These are phyloP conservation scores for Tenthredo mesomela DNA, from an alignment of 2,888 invertebrate genomes.

Conservation along the genomic window DNA sequence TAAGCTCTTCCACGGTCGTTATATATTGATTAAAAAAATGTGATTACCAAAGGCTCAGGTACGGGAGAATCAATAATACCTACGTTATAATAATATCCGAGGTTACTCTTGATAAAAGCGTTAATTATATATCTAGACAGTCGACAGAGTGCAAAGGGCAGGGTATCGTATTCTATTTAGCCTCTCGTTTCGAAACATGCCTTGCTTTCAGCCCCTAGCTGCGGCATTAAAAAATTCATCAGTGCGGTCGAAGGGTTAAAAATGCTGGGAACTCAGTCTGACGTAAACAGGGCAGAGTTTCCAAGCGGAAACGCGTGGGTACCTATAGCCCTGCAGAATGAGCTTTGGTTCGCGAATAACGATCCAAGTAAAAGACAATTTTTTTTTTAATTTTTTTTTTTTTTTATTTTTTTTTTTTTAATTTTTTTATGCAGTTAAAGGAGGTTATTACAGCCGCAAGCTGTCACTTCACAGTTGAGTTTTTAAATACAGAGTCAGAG, in stretches of 20 bases:
- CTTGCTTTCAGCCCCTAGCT: neutral
- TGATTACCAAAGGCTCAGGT: neutral
- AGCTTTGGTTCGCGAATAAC: neutral
- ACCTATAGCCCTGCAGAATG: neutral
- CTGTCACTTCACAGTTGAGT: neutral
- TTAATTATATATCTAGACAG: neutral
- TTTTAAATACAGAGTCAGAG: no score
- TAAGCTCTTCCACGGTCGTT: neutral
- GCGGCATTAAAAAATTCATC: conserved; percentile 47
- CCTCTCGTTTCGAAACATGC: neutral
- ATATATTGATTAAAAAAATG: neutral
- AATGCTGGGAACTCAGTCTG: conserved; percentile 29
- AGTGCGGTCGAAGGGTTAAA: conserved; percentile 44
- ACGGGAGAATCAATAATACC: neutral
- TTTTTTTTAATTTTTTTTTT: neutral
- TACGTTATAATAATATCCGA: neutral
- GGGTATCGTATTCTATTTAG: conserved; percentile 21
- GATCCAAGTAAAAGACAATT: neutral
- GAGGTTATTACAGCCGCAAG: neutral
- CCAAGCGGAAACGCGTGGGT: neutral
- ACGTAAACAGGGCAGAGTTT: conserved; percentile 30
- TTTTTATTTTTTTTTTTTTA: neutral
- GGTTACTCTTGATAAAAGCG: neutral
- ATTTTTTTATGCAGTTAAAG: neutral
- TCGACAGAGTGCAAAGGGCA: neutral